Conservation (phyloP, 2,888 invertebrate species). For the Nomada ferruginata region DNA sequence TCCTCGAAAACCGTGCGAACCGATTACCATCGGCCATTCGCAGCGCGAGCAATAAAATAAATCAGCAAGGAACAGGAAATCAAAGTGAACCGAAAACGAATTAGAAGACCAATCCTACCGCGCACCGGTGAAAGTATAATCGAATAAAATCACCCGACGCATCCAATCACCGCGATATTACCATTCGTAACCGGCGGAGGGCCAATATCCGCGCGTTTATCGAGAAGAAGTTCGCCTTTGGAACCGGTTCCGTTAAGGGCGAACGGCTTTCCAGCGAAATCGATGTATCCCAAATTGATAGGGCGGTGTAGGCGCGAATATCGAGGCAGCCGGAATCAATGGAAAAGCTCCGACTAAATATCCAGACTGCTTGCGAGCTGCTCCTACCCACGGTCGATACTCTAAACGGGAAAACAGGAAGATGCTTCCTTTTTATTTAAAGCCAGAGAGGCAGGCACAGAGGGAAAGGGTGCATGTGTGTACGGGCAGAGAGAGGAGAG, state of each 20-base stretch:
- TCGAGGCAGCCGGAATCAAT: conserved; percentile 31
- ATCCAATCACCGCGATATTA: no score
- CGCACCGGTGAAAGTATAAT: no score
- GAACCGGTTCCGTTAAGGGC: not conserved
- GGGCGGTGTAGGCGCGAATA: conserved; percentile 43
- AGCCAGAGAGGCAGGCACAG: conserved; percentile 24
- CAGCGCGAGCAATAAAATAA: no score
- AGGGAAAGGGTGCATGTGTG: not conserved
- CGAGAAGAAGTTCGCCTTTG: no score
- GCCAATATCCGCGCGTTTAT: no score
- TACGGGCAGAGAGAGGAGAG: not conserved
- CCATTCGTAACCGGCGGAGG: no score
- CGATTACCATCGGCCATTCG: no score
- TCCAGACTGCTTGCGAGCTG: conserved; percentile 35
- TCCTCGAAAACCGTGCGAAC: no score
- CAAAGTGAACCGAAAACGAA: no score
- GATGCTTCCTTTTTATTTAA: conserved; percentile 44
- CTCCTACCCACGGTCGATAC: conserved; percentile 45
- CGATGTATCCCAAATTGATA: conserved; percentile 33
- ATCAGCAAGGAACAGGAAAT: no score
- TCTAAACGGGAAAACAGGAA: conserved; percentile 38
- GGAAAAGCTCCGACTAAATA: conserved; percentile 48
- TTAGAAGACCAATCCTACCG: no score
- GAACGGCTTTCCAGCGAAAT: conserved; percentile 16
- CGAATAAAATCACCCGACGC: no score